Percentiles rank a stretch among this genome's conserved stretches.
phyloP scores from a whole-genome alignment of 2,888 invertebrate genomes.

The Drepana falcataria region DNA sequence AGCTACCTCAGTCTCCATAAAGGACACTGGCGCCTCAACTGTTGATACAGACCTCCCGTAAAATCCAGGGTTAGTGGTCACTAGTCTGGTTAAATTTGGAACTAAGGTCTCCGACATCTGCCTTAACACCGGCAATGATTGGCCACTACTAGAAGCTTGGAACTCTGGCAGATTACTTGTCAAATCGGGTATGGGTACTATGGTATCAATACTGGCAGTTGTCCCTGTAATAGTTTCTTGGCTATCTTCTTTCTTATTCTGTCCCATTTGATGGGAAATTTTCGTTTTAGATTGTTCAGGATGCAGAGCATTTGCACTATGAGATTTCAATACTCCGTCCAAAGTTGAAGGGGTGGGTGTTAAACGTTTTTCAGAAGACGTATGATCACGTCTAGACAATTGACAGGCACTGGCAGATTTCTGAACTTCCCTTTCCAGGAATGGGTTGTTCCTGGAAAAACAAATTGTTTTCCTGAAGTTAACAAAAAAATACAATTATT shows the following conservation, averaged over 20 bases:
- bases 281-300: conserved; percentile 39
- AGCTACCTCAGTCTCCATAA: conserved; percentile 35
- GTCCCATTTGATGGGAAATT: conserved; percentile 9
- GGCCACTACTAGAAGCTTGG: conserved; percentile 17
- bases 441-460: conserved; percentile 67
- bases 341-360: conserved; percentile 35
- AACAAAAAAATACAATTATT: too few relatives aligned
- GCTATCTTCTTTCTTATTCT: conserved; percentile 42
- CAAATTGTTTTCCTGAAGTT: neutral
- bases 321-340: conserved; percentile 67
- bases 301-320: conserved; percentile 65
- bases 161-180: conserved; percentile 34
- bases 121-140: conserved; percentile 38
- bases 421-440: conserved; percentile 77
- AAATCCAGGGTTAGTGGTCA: conserved; percentile 42
- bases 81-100: conserved; percentile 49
- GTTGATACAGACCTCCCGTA: conserved; percentile 57
- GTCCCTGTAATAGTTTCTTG: conserved; percentile 51
- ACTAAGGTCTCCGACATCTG: conserved; percentile 54
- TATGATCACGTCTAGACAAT: conserved; percentile 59
- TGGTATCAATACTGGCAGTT: conserved; percentile 57
- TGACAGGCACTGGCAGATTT: conserved; percentile 82
- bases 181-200: conserved; percentile 54
- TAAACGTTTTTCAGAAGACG: conserved; percentile 46
- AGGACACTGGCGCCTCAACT: conserved; percentile 32